phyloP scores from a whole-genome alignment of 1,140 invertebrate species.

The Paraescarpia echinospica region DNA sequence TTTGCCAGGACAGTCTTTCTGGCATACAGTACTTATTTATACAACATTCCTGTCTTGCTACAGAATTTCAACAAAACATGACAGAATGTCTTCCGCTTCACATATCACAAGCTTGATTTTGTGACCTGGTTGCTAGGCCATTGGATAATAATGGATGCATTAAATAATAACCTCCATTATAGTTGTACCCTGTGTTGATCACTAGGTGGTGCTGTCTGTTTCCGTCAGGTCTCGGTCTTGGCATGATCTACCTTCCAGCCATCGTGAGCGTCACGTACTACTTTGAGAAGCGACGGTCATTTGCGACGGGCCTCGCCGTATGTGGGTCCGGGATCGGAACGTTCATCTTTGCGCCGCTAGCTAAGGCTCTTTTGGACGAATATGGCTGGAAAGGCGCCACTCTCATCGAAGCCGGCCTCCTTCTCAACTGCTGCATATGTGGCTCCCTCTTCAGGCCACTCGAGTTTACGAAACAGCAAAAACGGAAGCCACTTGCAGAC shows the following conservation, averaged over 20 bases:
- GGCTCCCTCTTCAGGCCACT: constrained; percentile 80
- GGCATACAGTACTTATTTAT: no score
- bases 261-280: constrained; percentile 93
- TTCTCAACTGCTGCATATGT: constrained; percentile 77
- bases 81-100: no score
- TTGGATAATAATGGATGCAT: no score
- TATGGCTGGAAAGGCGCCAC: constrained; percentile 27
- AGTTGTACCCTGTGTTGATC: neutral
- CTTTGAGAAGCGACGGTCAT: constrained; percentile 86
- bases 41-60: no score
- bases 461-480: constrained; percentile 46
- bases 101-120: no score
- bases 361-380: constrained; percentile 20
- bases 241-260: constrained; percentile 90
- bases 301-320: constrained; percentile 91
- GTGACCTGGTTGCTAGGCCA: no score
- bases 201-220: neutral
- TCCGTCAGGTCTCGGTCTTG: constrained; percentile 81
- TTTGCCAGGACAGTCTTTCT: no score
- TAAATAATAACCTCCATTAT: neutral
- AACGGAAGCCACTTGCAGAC: neutral
- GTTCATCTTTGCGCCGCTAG: constrained; percentile 80
- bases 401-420: constrained; percentile 69
- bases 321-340: constrained; percentile 87
- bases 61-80: no score